Percentiles rank a stretch among this genome's conserved stretches.
phyloP scores from a whole-genome alignment of 2,888 invertebrate genomes.

The Noctua janthe region DNA sequence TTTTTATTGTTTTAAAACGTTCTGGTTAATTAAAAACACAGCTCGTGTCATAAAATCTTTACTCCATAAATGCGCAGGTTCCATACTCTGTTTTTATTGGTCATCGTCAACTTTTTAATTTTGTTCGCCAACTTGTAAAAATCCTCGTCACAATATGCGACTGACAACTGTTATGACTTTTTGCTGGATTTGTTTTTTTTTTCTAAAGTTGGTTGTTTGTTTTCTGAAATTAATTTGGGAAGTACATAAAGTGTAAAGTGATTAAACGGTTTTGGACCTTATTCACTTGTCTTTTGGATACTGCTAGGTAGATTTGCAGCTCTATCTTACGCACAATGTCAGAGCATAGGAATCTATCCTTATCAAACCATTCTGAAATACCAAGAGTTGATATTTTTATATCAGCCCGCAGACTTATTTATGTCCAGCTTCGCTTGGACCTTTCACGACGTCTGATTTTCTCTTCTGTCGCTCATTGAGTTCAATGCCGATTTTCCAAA shows the following conservation, averaged over 20 bases:
- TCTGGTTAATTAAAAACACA: not conserved
- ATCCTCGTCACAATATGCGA: conserved; percentile 69
- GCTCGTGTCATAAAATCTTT: not conserved
- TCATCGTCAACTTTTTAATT: conserved; percentile 78
- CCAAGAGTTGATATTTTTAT: not conserved
- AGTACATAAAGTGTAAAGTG: not conserved
- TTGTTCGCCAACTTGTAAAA: conserved; percentile 71
- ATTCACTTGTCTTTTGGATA: not conserved
- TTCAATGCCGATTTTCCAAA: not conserved
- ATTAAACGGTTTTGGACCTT: not conserved
- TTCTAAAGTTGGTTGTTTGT: conserved; percentile 48
- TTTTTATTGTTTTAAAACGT: not conserved
- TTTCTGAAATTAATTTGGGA: conserved; percentile 46
- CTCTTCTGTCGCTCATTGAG: not conserved
- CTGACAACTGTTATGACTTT: conserved; percentile 66
- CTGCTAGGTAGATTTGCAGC: not conserved
- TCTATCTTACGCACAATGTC: not conserved
- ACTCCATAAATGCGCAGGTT: not conserved
- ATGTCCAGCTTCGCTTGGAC: not conserved
- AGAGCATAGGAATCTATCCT: not conserved
- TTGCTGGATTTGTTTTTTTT: conserved; percentile 24
- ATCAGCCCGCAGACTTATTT: not conserved
- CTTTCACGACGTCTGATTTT: not conserved
- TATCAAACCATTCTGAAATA: not conserved
- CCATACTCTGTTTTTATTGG: conserved; percentile 66